Evolutionary conservation across 2,113 vertebrate genomes (phyloP), one percentile per base, ranked within the genome.

Genomic region (Vimba vimba): DNA sequence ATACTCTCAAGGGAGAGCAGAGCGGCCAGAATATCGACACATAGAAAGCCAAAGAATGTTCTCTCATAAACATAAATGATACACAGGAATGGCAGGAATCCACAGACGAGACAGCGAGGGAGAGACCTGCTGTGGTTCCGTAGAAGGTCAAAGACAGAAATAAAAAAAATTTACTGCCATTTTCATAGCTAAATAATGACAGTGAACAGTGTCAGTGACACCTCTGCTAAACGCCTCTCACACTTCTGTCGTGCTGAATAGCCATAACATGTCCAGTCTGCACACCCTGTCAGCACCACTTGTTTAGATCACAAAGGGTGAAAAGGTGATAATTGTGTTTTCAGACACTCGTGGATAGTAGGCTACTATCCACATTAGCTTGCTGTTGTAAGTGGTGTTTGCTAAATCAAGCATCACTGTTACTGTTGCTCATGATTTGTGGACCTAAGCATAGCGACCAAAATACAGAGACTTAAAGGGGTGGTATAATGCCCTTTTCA

Each of bases 281-380:
- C 57, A 62, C 57, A 62, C 11, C 78, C 78, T 62, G 36, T 79
- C 78, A 79, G 6, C 78, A 80, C 57, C 36, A 80, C 78, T 62
- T 62, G 78, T 80, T 64, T 64, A 80, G 57, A 64, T 45, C 78
- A 27, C 57, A 62, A 80, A 62, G 36, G 36, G 23, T 43, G 23
- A 45, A 80, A 10, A 80, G 57, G 78, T 62, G 78, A 62, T 62
- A 19, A 80, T 57, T n/a, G 33, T 60, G 55, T 43, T 59, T 36
- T 79, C 76, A 36, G 50, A 59, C 52, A 12, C 57, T 25, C 39
- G 1, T 62, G n/a, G 36, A 79, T 2, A 27, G 36, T 10, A 33
- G 33, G 33, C 4, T 33, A 9, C 43, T 43, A 50, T 15, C 13
- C 73, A 50, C n/a, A 75, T 75, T 50, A 75, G 43, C 2, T 9